A percentile compares a stretch with the other conserved stretches of the same genome.
Conservation (phyloP, 2,888 invertebrate genomes). For the Athripsodes cinereus region DNA sequence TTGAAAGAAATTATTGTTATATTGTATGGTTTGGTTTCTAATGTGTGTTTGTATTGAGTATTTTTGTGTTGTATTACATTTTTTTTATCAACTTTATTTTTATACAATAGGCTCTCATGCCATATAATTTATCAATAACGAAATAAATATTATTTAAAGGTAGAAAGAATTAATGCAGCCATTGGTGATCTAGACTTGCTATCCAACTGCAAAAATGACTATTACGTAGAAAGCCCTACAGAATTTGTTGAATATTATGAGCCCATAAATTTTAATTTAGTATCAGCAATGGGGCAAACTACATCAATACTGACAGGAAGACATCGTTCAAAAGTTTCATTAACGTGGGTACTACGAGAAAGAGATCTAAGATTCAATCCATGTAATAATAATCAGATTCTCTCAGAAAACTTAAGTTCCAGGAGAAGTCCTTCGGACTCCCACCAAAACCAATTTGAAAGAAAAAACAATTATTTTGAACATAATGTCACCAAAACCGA, state of each 20-base stretch:
- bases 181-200: constrained; percentile 22
- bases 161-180: constrained; percentile 16
- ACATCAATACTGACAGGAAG: constrained; percentile 43
- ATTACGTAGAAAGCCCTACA: constrained; percentile 17
- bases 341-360: constrained; percentile 69
- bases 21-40: too few species aligned
- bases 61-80: too few species aligned
- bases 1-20: too few species aligned
- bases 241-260: background rate
- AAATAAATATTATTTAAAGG: constrained; percentile 6
- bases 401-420: constrained; percentile 41
- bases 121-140: background rate
- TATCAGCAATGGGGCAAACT: constrained; percentile 43
- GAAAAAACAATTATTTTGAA: constrained; percentile 22
- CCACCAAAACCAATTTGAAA: constrained; percentile 12
- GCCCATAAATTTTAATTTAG: background rate
- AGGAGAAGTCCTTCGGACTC: constrained; percentile 27
- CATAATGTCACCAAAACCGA: constrained; percentile 17
- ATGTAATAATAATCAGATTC: constrained; percentile 31
- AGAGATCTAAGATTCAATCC: constrained; percentile 39
- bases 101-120: background rate
- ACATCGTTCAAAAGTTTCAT: constrained; percentile 60
- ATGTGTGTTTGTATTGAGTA: too few species aligned
- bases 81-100: too few species aligned
- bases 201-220: constrained; percentile 23